Conservation (phyloP, 2,888 invertebrate genomes). For the Diarsia rubi region DNA sequence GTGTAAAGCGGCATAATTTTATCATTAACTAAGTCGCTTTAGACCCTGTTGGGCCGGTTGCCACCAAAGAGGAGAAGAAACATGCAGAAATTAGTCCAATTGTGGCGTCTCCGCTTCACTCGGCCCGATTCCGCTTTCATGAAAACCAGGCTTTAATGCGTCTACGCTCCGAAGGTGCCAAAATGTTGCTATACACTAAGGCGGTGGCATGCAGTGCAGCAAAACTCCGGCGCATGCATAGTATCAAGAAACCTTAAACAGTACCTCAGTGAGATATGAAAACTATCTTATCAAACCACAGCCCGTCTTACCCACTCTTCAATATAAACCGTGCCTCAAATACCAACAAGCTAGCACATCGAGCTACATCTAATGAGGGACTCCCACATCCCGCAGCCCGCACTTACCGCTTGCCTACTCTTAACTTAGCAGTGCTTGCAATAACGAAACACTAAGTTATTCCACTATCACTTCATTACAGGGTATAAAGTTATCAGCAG, state of each 20-base stretch:
- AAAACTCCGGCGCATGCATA: neutral
- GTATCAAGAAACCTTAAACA: neutral
- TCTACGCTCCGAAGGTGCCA: neutral
- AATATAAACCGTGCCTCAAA: slow-evolving; percentile 44
- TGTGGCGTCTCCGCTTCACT: neutral
- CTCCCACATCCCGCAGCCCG: slow-evolving; percentile 50
- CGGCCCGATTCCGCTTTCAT: neutral
- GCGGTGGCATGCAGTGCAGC: neutral
- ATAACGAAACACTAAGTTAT: slow-evolving; percentile 80
- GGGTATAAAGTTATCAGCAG: slow-evolving; percentile 57
- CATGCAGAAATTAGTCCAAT: neutral
- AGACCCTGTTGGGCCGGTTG: neutral
- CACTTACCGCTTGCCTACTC: slow-evolving; percentile 87
- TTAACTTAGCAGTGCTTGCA: slow-evolving; percentile 86
- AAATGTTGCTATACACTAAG: neutral
- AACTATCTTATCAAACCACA: slow-evolving; percentile 6
- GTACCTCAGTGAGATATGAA: neutral
- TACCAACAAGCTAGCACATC: slow-evolving; percentile 64
- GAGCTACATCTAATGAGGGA: slow-evolving; percentile 69
- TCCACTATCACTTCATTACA: slow-evolving; percentile 57
- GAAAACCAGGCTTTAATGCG: neutral
- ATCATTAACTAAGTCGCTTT: neutral
- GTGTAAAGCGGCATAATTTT: neutral
- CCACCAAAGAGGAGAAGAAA: neutral
- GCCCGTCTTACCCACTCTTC: neutral